phyloP scores from a whole-genome alignment of 2,888 invertebrate genomes.

The Xestia c-nigrum region DNA sequence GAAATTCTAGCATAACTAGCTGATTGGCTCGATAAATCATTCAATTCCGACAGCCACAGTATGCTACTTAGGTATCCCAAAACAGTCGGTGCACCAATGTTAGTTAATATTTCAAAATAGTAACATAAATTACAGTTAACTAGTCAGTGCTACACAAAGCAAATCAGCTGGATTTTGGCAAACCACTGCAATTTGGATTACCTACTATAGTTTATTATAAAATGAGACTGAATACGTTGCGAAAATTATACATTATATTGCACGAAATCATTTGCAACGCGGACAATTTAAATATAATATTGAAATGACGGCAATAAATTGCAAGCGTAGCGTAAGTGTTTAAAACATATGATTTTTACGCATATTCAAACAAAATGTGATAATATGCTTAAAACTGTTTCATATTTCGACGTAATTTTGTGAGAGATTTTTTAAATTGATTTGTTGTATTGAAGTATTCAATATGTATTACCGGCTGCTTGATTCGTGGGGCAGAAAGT shows the following conservation, averaged over 20 bases:
- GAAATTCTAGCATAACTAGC: not conserved
- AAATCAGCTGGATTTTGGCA: conserved; percentile 42
- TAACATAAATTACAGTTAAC: conserved; percentile 1
- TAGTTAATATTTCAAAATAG: conserved; percentile 27
- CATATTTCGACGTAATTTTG: not conserved
- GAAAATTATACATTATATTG: conserved; percentile 23
- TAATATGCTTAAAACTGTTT: conserved; percentile 2
- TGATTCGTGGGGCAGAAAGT: conserved; percentile 8
- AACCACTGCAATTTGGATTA: conserved; percentile 40
- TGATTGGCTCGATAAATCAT: conserved; percentile 7
- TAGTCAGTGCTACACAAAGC: not conserved
- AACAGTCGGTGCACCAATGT: not conserved
- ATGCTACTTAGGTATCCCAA: not conserved
- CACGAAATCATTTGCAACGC: conserved; percentile 31
- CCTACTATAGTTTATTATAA: conserved; percentile 34
- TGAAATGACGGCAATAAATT: conserved; percentile 42
- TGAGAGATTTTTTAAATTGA: not conserved
- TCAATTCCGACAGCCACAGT: not conserved
- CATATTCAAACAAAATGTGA: not conserved
- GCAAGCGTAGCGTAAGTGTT: conserved; percentile 34
- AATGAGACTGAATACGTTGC: conserved; percentile 28
- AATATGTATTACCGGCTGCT: conserved; percentile 11
- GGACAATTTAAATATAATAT: conserved; percentile 41
- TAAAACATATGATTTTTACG: conserved; percentile 39
- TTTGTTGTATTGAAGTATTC: not conserved